phyloP scores from a whole-genome alignment of 2,113 vertebrate genomes.

The Gavialis gangeticus region DNA sequence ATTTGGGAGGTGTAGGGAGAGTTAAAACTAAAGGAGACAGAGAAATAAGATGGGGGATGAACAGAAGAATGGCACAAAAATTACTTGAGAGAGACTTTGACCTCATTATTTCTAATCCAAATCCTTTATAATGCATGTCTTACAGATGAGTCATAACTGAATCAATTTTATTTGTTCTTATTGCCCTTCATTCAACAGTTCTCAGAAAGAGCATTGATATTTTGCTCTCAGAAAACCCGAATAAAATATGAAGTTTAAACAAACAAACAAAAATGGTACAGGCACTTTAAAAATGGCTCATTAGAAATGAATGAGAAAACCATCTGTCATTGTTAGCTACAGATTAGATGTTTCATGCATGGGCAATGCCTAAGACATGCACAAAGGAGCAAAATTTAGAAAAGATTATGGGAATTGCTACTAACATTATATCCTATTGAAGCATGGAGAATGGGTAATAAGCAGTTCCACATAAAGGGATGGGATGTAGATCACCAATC shows the following conservation, averaged over 20 bases:
- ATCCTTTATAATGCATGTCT: constrained; percentile 10
- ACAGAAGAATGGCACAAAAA: not conserved
- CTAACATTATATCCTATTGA: constrained; percentile 40
- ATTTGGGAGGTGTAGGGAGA: not conserved
- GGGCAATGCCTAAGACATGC: not conserved
- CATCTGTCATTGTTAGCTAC: constrained; percentile 60
- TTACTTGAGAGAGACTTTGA: not conserved
- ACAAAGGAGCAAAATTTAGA: constrained; percentile 50
- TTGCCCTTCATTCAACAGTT: constrained; percentile 40
- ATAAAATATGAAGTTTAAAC: constrained; percentile 58
- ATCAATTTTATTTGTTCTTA: constrained; percentile 25
- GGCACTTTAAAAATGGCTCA: constrained; percentile 47
- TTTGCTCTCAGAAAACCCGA: constrained; percentile 13
- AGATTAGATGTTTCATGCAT: constrained; percentile 59
- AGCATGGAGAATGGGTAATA: constrained; percentile 38
- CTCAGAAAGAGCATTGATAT: not conserved
- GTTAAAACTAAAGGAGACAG: not conserved
- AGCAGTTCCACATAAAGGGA: constrained; percentile 19
- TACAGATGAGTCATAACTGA: constrained; percentile 7
- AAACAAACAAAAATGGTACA: constrained; percentile 44
- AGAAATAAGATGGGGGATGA: not conserved
- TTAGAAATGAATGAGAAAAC: constrained; percentile 64
- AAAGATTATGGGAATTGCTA: constrained; percentile 44
- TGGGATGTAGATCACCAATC: not conserved
- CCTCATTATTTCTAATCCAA: constrained; percentile 42